Base-by-base conservation (phyloP, 1,140 invertebrate genomes). In the Polypedilum pembai region DNA sequence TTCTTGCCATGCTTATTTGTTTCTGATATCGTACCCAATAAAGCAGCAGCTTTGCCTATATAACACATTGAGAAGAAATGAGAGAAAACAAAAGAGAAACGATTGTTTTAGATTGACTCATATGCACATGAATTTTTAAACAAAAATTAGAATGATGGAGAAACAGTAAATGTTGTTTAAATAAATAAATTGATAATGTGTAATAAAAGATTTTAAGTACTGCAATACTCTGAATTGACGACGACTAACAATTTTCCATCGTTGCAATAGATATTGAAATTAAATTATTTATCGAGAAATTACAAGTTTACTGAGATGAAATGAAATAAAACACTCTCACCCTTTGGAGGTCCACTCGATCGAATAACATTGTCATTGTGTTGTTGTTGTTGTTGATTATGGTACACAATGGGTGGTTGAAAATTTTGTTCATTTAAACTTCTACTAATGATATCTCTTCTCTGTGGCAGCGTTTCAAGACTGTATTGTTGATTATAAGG, bases 1-100 rank as follows among this genome's bases (percentile, higher is more conserved):
- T 72, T 75, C 73, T 73, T 75, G 73, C 20, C 56, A 74, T 69
- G 17, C 17, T 74, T 75, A 8, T 72, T 63, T 18, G 69, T 24
- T 78, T 82, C 81, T 41, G 79, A 78, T 17, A 83, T 83, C 5
- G 82, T 82, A 15, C 82, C 80, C 56, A 83, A 76, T 18, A 81
- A 75, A 8, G 76, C 75, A 4, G 75, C 66, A 72, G 75, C 75
- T 74, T 76, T 76, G 7, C 75, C 75, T 21, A 12, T n/a, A 45
- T 45, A 1, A 45, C 5, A 5, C 24, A 33, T 33, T 2, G 41
- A 45, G 8, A 56, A n/a, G 15, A n/a, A 56, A 15, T 0, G 45
- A 15, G 10, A 56, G 3, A 56, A 56, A 56, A 56, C 12, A 15
- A 12, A 56, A 56, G 45, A 56, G 12, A 56, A 56, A n/a, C n/a